phyloP scores from a whole-genome alignment of 1,140 invertebrate genomes.

The Bombus waltoni region DNA sequence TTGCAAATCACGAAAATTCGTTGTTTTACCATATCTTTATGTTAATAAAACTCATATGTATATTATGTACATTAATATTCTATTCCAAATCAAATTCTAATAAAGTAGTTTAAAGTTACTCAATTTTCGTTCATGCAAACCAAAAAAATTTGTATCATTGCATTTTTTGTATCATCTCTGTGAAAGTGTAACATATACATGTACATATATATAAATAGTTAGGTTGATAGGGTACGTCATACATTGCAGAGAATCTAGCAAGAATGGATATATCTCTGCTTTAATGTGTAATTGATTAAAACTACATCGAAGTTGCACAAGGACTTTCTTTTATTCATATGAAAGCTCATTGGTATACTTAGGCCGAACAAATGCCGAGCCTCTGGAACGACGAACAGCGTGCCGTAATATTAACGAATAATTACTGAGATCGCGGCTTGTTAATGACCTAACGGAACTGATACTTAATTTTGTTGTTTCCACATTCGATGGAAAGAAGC shows the following conservation, averaged over 20 bases:
- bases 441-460: slow-evolving; percentile 5
- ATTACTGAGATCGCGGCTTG: slow-evolving; percentile 16
- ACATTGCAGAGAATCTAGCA: neutral
- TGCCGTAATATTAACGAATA: slow-evolving; percentile 23
- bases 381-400: neutral
- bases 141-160: too few species aligned
- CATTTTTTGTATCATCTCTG: neutral
- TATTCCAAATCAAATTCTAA: too few species aligned
- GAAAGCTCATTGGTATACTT: slow-evolving; percentile 51
- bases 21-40: too few species aligned
- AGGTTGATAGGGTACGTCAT: neutral
- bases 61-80: too few species aligned
- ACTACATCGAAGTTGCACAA: slow-evolving; percentile 2
- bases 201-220: too few species aligned
- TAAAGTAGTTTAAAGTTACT: too few species aligned
- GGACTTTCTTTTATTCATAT: slow-evolving; percentile 38
- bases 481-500: neutral
- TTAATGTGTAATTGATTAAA: neutral
- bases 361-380: neutral
- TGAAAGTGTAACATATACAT: neutral
- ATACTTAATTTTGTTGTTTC: neutral
- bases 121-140: neutral
- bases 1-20: too few species aligned
- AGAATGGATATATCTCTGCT: neutral
- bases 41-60: too few species aligned